phyloP scores from a whole-genome alignment of 2,797 vertebrate species.

The Channa striata region DNA sequence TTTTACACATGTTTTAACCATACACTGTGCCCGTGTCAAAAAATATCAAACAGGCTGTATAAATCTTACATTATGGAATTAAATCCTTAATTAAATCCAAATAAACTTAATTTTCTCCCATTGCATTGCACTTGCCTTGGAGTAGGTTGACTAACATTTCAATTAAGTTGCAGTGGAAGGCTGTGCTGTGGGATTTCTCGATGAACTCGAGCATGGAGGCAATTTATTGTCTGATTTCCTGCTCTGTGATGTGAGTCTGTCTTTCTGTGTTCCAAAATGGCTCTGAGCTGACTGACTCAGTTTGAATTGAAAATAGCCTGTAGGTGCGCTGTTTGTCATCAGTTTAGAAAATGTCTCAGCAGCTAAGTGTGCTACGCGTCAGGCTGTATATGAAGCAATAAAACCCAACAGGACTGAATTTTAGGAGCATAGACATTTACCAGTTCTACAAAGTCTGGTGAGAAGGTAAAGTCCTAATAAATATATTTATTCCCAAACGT shows the following conservation, averaged over 20 bases:
- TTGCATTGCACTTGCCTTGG: constrained; percentile 7
- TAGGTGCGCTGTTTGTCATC: constrained; percentile 3
- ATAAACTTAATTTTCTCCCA: background rate
- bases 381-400: constrained; percentile 5
- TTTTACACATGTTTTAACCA: background rate
- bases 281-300: constrained; percentile 16
- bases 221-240: constrained; percentile 41
- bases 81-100: background rate
- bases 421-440: constrained; percentile 2
- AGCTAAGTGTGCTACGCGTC: background rate
- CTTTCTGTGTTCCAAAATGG: background rate
- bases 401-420: constrained; percentile 12
- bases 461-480: background rate
- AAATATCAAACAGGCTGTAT: background rate
- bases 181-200: constrained; percentile 30
- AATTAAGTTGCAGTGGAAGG: constrained; percentile 26
- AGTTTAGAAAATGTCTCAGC: constrained; percentile 13
- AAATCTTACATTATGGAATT: background rate
- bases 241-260: constrained; percentile 22
- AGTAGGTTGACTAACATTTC: constrained; percentile 36
- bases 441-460: background rate
- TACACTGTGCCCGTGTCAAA: background rate
- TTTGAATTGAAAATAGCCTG: constrained; percentile 22
- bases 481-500: no score
- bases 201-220: constrained; percentile 14